These are phyloP conservation scores for Acrocyrtus sp. DNA, from an alignment of 2,888 invertebrate species.

Conservation along the genomic window DNA sequence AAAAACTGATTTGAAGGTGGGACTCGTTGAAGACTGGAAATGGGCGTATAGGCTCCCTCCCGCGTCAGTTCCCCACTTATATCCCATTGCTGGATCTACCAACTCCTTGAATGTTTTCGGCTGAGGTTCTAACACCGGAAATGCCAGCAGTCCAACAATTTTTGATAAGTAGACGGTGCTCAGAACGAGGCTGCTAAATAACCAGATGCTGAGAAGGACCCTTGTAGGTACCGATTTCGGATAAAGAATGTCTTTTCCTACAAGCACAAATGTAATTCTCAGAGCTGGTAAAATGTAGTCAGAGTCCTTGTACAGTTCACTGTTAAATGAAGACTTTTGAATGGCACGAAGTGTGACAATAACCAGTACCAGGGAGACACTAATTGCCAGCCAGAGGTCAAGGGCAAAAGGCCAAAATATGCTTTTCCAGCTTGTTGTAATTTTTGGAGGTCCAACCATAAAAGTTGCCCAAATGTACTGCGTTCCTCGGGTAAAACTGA, in stretches of 20 bases:
- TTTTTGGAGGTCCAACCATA: slow-evolving; percentile 13
- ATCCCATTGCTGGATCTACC: slow-evolving; percentile 5
- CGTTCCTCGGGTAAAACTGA: slow-evolving; percentile 2
- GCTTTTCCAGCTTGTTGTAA: slow-evolving; percentile 15
- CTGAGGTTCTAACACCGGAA: slow-evolving; percentile 6
- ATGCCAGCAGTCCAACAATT: slow-evolving; percentile 32
- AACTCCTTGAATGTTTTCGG: slow-evolving; percentile 38
- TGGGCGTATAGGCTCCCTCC: slow-evolving; percentile 20
- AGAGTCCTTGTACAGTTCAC: too few relatives aligned
- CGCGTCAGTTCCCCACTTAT: slow-evolving; percentile 22
- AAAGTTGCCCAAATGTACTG: slow-evolving; percentile 29
- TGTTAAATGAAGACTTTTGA: too few relatives aligned
- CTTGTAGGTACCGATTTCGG: slow-evolving; percentile 6
- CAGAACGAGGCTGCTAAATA: slow-evolving; percentile 15
- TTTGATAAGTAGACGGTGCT: slow-evolving; percentile 29
- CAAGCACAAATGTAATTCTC: slow-evolving; percentile 16
- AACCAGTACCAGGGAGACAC: neutral
- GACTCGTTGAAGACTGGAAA: slow-evolving; percentile 23
- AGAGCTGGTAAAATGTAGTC: neutral
- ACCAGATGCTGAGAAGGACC: slow-evolving; percentile 15
- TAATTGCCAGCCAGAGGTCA: slow-evolving; percentile 16
- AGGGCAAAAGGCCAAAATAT: slow-evolving; percentile 27
- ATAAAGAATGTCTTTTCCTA: slow-evolving; percentile 14
- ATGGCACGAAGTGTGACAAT: slow-evolving; percentile 1
- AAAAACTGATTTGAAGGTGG: slow-evolving; percentile 7